Evolutionary conservation across 2,113 vertebrate genomes (phyloP), one percentile per base, ranked within the genome.

Genomic region (Ictidomys tridecemlineatus): DNA sequence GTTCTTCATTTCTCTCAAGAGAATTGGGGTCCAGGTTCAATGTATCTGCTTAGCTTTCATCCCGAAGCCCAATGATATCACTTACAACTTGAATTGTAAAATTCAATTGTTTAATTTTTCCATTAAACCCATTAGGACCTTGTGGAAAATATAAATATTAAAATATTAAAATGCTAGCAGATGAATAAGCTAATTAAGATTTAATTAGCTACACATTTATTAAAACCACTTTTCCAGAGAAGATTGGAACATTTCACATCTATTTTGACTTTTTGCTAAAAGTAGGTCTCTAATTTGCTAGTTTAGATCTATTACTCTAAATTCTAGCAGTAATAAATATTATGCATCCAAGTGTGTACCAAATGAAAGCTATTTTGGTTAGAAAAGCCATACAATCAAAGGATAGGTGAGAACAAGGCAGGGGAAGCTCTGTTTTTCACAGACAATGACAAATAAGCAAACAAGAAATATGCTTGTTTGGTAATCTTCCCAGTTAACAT

Each of bases 201-300:
- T 61, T 70, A 73, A 51, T 89, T 30, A 56, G 18, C 48, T 65
- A 39, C 7, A 34, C 14, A 4, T 82, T 56, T 85, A 32, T 13
- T 30, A 83, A 95, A 63, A 1, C 37, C 37, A 78, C 30, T 85
- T 95, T 93, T 86, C 82, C 87, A 30, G 30, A n/a, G 69, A 61
- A 94, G 51, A 91, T 65, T 67, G 3, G 13, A n/a, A 51, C 10
- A 70, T 84, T 95, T 87, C 12, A 65, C 14, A 83, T 22, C 5
- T 51, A 87, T n/a, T 63, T 34, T 48, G 32, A 91, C 39, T 63
- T 74, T 93, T 45, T 53, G 9, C 34, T 80, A 80, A 83, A 85
- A 83, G 1, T 2, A 1, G 1, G 14, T 80, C 42, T 86, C 26
- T 48, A 12, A 16, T 74, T 77, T 95, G 37, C 78, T 78, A 78